Conservation (phyloP, 2,797 vertebrate genomes). For the Cheirogaleus major region DNA sequence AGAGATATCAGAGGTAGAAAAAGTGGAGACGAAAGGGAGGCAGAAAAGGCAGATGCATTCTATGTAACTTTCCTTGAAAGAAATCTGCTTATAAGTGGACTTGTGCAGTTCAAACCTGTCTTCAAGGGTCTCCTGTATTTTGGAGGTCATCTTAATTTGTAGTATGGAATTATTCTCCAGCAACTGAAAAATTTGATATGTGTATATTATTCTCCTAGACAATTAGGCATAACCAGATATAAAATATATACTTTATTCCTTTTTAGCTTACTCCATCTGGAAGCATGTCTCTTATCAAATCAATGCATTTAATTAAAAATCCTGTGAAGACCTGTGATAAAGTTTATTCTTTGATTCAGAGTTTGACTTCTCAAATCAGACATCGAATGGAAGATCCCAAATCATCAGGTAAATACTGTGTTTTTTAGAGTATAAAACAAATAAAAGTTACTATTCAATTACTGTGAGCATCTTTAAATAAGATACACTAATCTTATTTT, state of each 20-base stretch:
- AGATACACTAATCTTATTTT: neutral
- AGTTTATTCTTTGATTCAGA: conserved; percentile 93
- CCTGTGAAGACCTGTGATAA: conserved; percentile 94
- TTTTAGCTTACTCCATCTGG: conserved; percentile 92
- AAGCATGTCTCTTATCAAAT: conserved; percentile 91
- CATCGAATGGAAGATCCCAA: conserved; percentile 93
- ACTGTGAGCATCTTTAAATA: conserved; percentile 28
- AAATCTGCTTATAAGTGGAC: neutral
- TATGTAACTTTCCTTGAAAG: neutral
- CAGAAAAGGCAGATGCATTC: neutral
- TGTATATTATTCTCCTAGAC: conserved; percentile 8
- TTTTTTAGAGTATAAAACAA: conserved; percentile 9
- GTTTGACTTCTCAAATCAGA: conserved; percentile 92
- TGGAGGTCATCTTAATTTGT: neutral
- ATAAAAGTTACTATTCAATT: neutral
- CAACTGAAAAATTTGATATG: neutral
- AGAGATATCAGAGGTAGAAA: neutral
- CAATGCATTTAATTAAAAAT: conserved; percentile 94
- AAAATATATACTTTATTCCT: conserved; percentile 68
- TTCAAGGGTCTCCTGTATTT: neutral
- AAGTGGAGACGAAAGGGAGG: neutral
- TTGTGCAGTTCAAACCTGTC: neutral
- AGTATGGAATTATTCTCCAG: neutral
- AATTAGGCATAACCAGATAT: neutral
- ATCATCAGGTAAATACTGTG: conserved; percentile 88